Base-by-base conservation (phyloP, 2,888 invertebrate species). In the Cryptosula pallasiana region DNA sequence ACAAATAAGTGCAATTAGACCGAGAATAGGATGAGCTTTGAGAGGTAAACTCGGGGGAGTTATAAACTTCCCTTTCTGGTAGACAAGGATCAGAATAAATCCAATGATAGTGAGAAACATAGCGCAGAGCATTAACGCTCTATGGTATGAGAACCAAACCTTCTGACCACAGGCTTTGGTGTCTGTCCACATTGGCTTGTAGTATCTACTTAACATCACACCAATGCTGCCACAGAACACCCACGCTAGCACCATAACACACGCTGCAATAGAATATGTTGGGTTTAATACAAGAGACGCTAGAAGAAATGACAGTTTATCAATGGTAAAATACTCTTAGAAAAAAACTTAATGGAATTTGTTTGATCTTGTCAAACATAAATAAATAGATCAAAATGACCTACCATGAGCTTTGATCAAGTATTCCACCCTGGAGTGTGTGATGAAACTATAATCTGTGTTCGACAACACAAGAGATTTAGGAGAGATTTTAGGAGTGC, bases 221-320 rank as follows among this genome's bases (percentile, higher is more conserved):
- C 82, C 84, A 16, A 82, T 78, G 75, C 81, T 80, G 69, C 81
- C 81, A 73, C 78, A 78, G 71, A 84, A 76, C 76, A 85, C 80
- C 85, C 85, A 85, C 0, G 82, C 84, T 32, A 82, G 73, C 29
- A 84, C 75, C 85, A 85, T 84, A 72, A 85, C 71, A 71, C 78
- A 78, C 13, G 82, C 84, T 83, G 77, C 2, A 77, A 71, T 20
- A 45, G 45, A 20, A 45, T n/a, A n/a, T n/a, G n/a, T n/a, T n/a
- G n/a, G n/a, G n/a, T n/a, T n/a, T n/a, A n/a, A n/a, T n/a, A n/a
- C n/a, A n/a, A n/a, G n/a, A n/a, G n/a, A n/a, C n/a, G n/a, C n/a
- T n/a, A n/a, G n/a, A n/a, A n/a, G n/a, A n/a, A n/a, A n/a, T n/a
- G n/a, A n/a, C n/a, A n/a, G n/a, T n/a, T n/a, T n/a, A n/a, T n/a